Evolutionary conservation across 2,888 invertebrate genomes (phyloP).

Genomic region (Heliothis peltigera): DNA sequence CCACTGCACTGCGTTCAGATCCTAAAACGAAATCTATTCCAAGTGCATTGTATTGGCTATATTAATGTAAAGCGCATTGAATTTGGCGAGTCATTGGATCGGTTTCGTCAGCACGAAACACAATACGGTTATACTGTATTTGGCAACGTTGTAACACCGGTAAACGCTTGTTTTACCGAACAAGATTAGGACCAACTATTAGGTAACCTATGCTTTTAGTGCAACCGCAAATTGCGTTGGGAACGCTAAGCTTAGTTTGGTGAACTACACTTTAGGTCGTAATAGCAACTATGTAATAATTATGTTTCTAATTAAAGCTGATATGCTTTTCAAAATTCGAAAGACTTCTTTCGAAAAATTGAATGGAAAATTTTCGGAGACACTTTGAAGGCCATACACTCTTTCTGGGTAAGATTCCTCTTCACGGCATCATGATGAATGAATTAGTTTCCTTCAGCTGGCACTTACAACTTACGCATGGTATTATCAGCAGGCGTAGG

Average conservation of each 20-base stretch:
- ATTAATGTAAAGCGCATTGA: constrained; percentile 18
- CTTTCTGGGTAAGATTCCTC: not conserved
- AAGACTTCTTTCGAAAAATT: not conserved
- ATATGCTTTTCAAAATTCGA: not conserved
- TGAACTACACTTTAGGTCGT: constrained; percentile 14
- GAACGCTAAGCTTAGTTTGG: constrained; percentile 14
- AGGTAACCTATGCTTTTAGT: constrained; percentile 23
- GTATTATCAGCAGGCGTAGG: constrained; percentile 21
- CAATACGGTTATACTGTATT: constrained; percentile 1
- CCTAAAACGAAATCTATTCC: constrained; percentile 10
- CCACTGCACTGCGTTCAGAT: constrained; percentile 22
- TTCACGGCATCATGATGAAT: not conserved
- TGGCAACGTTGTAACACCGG: constrained; percentile 7
- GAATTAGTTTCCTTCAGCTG: constrained; percentile 23
- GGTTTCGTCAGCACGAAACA: constrained; percentile 16
- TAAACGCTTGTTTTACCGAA: constrained; percentile 23
- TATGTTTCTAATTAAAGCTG: not conserved
- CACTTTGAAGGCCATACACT: not conserved
- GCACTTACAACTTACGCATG: constrained; percentile 47
- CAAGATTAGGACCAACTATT: constrained; percentile 20
- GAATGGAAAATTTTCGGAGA: not conserved
- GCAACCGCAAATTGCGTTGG: constrained; percentile 23
- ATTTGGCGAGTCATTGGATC: constrained; percentile 22
- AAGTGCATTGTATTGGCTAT: constrained; percentile 19
- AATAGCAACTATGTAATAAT: constrained; percentile 11